phyloP scores from a whole-genome alignment of 2,888 invertebrate species.

The Polyommatus iphigenia region DNA sequence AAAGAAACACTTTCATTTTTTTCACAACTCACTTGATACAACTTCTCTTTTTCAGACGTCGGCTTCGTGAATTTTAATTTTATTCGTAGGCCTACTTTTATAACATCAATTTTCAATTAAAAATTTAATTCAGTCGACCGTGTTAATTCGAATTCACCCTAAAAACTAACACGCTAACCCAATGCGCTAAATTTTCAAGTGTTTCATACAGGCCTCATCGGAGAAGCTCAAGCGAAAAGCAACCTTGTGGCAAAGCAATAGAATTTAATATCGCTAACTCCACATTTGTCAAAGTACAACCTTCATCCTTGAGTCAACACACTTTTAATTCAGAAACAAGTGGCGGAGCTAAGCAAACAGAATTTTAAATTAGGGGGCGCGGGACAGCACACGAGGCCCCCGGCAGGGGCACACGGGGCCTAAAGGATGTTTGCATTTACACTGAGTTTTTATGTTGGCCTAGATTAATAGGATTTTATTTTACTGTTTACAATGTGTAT shows the following conservation, averaged over 20 bases:
- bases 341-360: conserved; percentile 38
- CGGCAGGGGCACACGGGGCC: background rate
- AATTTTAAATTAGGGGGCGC: conserved; percentile 35
- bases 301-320: conserved; percentile 33
- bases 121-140: background rate
- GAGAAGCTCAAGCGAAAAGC: background rate
- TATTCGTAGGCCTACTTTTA: too few relatives aligned
- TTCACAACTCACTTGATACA: too few relatives aligned
- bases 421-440: background rate
- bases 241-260: background rate
- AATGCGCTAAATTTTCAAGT: conserved; percentile 13
- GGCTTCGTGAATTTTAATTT: too few relatives aligned
- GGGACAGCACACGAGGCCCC: background rate
- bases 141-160: background rate
- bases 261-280: background rate
- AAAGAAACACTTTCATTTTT: too few relatives aligned
- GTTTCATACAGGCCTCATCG: background rate
- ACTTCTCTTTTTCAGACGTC: too few relatives aligned
- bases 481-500: conserved; percentile 6
- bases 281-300: background rate
- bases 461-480: background rate
- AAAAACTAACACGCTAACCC: conserved; percentile 7
- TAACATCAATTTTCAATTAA: background rate
- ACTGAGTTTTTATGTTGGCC: background rate
- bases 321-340: conserved; percentile 38